Conservation (phyloP, 2,113 vertebrate genomes). For the Campylomormyrus tamandua region DNA sequence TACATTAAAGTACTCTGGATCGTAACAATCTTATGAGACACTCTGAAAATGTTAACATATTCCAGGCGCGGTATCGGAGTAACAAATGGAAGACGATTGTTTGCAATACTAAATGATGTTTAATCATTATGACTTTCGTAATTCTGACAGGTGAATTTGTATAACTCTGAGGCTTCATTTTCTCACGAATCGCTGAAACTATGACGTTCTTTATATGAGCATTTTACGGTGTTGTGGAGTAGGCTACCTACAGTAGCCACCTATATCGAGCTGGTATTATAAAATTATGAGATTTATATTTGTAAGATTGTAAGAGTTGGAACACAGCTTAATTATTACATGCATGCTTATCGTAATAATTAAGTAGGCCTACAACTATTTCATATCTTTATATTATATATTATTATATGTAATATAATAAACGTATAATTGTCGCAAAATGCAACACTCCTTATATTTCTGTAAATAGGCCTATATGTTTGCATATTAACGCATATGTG, state of each 20-base stretch:
- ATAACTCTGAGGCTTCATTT: neutral
- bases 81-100: neutral
- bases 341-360: neutral
- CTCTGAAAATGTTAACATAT: neutral
- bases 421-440: neutral
- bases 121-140: neutral
- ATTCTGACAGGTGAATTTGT: neutral
- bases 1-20: neutral
- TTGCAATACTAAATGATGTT: neutral
- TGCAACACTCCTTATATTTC: neutral
- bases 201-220: neutral
- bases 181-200: neutral
- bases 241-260: neutral
- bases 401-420: neutral
- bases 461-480: neutral
- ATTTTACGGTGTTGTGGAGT: neutral
- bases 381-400: neutral
- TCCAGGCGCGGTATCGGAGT: neutral
- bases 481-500: neutral
- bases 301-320: neutral
- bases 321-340: neutral
- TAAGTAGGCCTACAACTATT: neutral
- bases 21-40: neutral
- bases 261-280: neutral
- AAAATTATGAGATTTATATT: neutral